Percentiles rank a stretch among this genome's conserved stretches.
Evolutionary conservation across 2,113 vertebrate species (phyloP).

Genomic region (Brachypodius melanocephalos): DNA sequence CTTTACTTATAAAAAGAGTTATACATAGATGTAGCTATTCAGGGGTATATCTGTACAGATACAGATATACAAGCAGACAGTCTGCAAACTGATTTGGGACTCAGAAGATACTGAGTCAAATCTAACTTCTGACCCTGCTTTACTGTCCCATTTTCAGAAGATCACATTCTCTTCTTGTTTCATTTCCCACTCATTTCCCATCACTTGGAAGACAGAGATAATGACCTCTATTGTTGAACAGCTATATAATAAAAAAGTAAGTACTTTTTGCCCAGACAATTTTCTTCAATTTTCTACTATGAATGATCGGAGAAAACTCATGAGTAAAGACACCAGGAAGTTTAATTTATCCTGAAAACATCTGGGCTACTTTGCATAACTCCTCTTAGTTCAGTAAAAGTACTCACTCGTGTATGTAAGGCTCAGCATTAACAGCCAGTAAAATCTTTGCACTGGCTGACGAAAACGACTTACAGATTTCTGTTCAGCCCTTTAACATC

Average conservation of each 20-base stretch:
- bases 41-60: neutral
- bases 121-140: neutral
- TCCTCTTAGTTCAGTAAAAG: neutral
- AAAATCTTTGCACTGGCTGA: neutral
- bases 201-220: conserved; percentile 12
- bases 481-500: neutral
- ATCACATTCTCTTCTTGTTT: neutral
- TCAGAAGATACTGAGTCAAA: neutral
- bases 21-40: neutral
- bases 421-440: neutral
- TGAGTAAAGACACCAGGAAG: neutral
- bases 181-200: neutral
- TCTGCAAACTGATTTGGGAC: neutral
- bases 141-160: neutral
- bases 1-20: neutral
- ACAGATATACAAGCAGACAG: neutral
- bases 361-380: neutral
- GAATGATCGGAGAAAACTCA: neutral
- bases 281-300: neutral
- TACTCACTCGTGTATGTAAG: neutral
- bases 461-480: neutral
- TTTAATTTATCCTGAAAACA: neutral
- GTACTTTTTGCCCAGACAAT: neutral
- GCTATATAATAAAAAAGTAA: neutral
- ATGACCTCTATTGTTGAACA: neutral